Percentiles rank a stretch among this genome's conserved stretches.
phyloP scores from a whole-genome alignment of 2,797 vertebrate species.

The Salmo trutta region DNA sequence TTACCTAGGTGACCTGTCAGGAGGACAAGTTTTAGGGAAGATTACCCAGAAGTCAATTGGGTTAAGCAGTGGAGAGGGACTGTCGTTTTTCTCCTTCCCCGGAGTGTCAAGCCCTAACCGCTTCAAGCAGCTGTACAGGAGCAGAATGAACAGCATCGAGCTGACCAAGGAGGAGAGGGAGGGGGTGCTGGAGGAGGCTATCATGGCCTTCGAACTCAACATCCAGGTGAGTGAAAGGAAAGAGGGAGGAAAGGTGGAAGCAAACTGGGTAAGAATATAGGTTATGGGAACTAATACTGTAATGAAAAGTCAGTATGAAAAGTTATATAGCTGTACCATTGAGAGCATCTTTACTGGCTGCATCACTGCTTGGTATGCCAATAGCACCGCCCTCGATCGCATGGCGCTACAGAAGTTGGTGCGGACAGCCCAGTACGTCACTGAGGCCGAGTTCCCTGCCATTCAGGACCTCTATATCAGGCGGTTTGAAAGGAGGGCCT shows the following conservation, averaged over 20 bases:
- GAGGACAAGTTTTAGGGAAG: slow-evolving; percentile 91
- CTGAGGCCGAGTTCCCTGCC: too few relatives aligned
- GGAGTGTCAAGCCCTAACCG: slow-evolving; percentile 82
- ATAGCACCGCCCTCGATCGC: too few relatives aligned
- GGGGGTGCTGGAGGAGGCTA: slow-evolving; percentile 63
- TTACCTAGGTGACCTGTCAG: slow-evolving; percentile 92
- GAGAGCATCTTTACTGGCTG: too few relatives aligned
- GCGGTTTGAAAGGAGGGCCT: too few relatives aligned
- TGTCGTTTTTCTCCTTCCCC: slow-evolving; percentile 90
- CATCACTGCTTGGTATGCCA: too few relatives aligned
- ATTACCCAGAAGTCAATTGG: slow-evolving; percentile 89
- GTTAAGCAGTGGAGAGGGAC: slow-evolving; percentile 80
- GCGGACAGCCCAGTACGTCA: too few relatives aligned
- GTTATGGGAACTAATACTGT: not conserved
- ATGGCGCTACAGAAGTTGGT: too few relatives aligned
- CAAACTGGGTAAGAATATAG: not conserved
- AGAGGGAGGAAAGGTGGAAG: not conserved
- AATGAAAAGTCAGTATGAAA: not conserved
- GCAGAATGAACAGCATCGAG: slow-evolving; percentile 86
- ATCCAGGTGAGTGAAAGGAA: slow-evolving; percentile 33
- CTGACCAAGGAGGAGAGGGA: slow-evolving; percentile 53
- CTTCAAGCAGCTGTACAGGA: slow-evolving; percentile 94
- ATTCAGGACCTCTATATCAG: too few relatives aligned
- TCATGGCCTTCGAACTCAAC: slow-evolving; percentile 45
- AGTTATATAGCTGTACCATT: not conserved